phyloP scores from a whole-genome alignment of 2,113 vertebrate species.

The Mixornis gularis region DNA sequence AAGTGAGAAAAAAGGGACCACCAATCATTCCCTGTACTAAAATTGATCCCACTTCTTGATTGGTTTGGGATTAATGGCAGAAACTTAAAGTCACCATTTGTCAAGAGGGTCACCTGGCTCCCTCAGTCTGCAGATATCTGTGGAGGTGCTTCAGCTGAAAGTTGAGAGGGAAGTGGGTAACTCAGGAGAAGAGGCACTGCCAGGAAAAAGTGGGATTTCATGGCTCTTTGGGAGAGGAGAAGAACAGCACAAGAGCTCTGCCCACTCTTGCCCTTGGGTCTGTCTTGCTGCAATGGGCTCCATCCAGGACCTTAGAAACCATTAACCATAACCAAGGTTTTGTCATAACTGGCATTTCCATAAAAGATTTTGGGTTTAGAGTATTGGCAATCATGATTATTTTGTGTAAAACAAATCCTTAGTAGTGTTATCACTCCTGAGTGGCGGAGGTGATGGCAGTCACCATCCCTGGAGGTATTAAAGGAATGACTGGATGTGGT shows the following conservation, averaged over 20 bases:
- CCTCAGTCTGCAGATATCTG: neutral
- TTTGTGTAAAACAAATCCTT: neutral
- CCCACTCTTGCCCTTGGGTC: neutral
- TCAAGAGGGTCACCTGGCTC: neutral
- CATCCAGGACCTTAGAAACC: neutral
- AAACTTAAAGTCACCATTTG: neutral
- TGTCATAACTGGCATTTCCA: neutral
- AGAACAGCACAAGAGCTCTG: neutral
- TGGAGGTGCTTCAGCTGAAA: neutral
- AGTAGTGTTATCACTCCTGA: neutral
- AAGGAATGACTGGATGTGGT: neutral
- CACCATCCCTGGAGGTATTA: neutral
- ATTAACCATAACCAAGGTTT: neutral
- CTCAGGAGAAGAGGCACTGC: neutral
- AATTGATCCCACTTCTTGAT: neutral
- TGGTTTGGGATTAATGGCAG: neutral
- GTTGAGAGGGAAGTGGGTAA: neutral
- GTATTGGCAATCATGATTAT: neutral
- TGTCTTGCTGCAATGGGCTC: neutral
- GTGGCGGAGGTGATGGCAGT: neutral
- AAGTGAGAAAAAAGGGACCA: neutral
- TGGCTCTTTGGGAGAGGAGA: neutral
- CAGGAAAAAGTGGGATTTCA: neutral
- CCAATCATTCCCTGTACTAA: neutral
- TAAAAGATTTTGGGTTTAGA: neutral